phyloP scores from a whole-genome alignment of 2,888 invertebrate genomes.

The Coleophora deauratella region DNA sequence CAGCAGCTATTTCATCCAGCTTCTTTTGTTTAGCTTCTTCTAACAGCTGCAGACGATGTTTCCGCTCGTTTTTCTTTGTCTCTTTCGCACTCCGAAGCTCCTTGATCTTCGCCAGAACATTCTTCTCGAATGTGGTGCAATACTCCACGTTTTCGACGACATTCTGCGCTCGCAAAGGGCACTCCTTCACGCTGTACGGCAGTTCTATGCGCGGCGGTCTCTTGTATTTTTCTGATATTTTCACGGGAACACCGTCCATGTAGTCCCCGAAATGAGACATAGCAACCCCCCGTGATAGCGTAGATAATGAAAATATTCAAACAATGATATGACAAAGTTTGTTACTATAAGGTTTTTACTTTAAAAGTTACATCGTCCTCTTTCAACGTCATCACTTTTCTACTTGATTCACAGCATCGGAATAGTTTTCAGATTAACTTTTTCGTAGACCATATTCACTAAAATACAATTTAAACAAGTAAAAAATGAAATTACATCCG shows the following conservation, averaged over 20 bases:
- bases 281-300: constrained; percentile 36
- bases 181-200: constrained; percentile 58
- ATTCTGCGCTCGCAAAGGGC: constrained; percentile 47
- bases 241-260: constrained; percentile 90
- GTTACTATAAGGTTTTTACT: constrained; percentile 51
- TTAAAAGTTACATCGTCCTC: constrained; percentile 66
- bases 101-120: constrained; percentile 80
- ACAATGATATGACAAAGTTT: constrained; percentile 63
- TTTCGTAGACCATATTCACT: constrained; percentile 28
- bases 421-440: constrained; percentile 16
- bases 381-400: constrained; percentile 59
- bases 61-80: constrained; percentile 75
- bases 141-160: constrained; percentile 67
- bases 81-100: constrained; percentile 81
- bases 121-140: constrained; percentile 80
- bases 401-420: constrained; percentile 19
- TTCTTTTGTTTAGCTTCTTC: constrained; percentile 73
- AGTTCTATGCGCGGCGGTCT: constrained; percentile 79
- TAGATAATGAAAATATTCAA: constrained; percentile 41
- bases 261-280: constrained; percentile 74
- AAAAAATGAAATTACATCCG: constrained; percentile 21
- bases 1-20: constrained; percentile 64
- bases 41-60: constrained; percentile 73
- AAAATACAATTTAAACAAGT: constrained; percentile 21
- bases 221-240: constrained; percentile 90